Conservation (phyloP, 1,140 invertebrate species). For the Trypoxylus dichotomus region DNA sequence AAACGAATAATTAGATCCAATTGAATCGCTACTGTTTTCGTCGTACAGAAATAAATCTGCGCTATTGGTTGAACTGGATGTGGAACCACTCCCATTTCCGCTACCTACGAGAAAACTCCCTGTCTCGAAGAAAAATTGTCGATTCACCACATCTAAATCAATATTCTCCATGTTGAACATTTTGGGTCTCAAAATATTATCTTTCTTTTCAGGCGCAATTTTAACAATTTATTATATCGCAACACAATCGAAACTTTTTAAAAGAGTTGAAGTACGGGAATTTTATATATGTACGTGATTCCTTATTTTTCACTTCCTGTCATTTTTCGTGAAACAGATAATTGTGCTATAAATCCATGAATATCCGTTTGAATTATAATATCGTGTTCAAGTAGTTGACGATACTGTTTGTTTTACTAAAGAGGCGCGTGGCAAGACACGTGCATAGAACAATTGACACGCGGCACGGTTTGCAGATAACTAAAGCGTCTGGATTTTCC, state of each 20-base stretch:
- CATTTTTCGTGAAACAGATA: not conserved
- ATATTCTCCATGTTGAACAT: constrained; percentile 62
- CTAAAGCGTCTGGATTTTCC: constrained; percentile 35
- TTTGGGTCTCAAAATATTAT: constrained; percentile 31
- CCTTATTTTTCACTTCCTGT: not conserved
- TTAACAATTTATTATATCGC: not conserved
- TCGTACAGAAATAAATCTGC: constrained; percentile 59
- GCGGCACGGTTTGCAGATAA: constrained; percentile 34
- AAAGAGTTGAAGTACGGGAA: constrained; percentile 27
- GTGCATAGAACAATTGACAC: constrained; percentile 33
- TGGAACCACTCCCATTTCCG: constrained; percentile 46
- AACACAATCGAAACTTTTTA: constrained; percentile 29
- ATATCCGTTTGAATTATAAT: not conserved
- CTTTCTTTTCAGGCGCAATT: constrained; percentile 6
- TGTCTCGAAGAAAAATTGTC: constrained; percentile 60
- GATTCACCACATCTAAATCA: constrained; percentile 57
- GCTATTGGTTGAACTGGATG: constrained; percentile 48
- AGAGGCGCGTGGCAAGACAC: constrained; percentile 32
- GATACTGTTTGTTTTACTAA: constrained; percentile 29
- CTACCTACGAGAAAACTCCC: constrained; percentile 54
- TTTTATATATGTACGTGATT: not conserved
- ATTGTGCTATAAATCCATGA: not conserved
- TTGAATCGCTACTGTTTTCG: constrained; percentile 59
- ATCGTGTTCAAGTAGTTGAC: constrained; percentile 14
- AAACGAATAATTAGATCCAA: constrained; percentile 57